Base-by-base conservation (phyloP, 2,888 invertebrate genomes). In the Sphaerophoria rueppellii region DNA sequence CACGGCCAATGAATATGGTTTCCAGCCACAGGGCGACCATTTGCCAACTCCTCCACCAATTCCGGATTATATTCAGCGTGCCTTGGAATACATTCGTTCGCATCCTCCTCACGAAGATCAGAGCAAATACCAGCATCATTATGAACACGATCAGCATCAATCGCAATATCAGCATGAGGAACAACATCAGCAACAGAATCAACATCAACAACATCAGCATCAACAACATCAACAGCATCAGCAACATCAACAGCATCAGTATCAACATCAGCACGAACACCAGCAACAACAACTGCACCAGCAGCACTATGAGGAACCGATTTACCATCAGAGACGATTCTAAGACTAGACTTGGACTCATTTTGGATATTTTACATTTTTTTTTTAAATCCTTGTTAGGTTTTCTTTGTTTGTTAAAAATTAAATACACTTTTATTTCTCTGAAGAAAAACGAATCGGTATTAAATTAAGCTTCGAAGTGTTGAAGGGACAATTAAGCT, bases 1-100 rank as follows among this genome's bases (percentile, higher is more conserved):
- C 92, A 88, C 90, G 4, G 94, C 95, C 87, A 90, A 94, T 90
- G 94, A 93, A 88, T 92, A 93, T 87, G 95, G 95, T 83, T 94
- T 91, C 92, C 92, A 92, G 48, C 92, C 93, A 4, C 88, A 89
- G 88, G 93, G 91, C 72, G 89, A 89, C 7, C 91, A 91, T 88
- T 87, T 91, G 82, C 92, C 91, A 34, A 93, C 93, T 0, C 90
- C 94, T 0, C 94, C 93, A 0, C 94, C 94, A 0, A 93, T 93
- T 80, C 94, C 94, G 0, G 92, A 90, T 0, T 91, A 92, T 89
- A 93, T 94, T 65, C 74, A 93, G 14, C 91, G 92, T 11, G 89
- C 93, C 0, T 88, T 94, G 32, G 92, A 94, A 88, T 94, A 92
- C 91, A 93, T 90, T 88, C 92, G 90, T 87, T 90, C 90, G 50